Base-by-base conservation (phyloP, 2,113 vertebrate genomes). In the Cynoglossus semilaevis region DNA sequence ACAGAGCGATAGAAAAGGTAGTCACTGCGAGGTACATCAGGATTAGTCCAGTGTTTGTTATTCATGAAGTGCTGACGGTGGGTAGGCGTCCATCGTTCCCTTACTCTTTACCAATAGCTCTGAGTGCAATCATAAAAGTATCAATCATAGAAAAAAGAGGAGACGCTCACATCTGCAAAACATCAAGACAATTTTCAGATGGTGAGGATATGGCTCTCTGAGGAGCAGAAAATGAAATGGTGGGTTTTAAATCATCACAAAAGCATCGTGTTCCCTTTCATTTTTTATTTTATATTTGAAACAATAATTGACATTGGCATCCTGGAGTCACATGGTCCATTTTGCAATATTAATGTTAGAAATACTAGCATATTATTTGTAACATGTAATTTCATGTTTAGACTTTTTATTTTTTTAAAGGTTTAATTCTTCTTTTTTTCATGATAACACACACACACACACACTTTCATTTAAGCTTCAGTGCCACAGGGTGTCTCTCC, bases 161-260 rank as follows among this genome's bases (percentile, higher is more conserved):
- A 46, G 58, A 10, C 18, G 45, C 38, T 70, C 57, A n/a, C 62
- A 73, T 50, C 69, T 67, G 69, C 42, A 65, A 36, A 42, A 63
- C 18, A 73, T 76, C 35, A 54, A 22, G 35, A 52, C 38, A 65
- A 51, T 55, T 22, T 71, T 18, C 16, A 42, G 16, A 65, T 60
- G 57, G 17, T 11, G 43, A 17, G n/a, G 36, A 62, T 38, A 14
- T 13, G 52, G 55, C 56, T 40, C 10, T 48, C 46, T 9, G 37
- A 54, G 48, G 15, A 65, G 35, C 35, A 0, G 10, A 51, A 12
- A 9, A 56, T 52, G 35, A 37, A 51, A 44, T 50, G 63, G 46
- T 51, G 46, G n/a, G 34, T 41, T 42, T 48, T 19, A 49, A 50
- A 37, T 56, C 48, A 15, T 67, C 52, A 17, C 22, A 58, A 67